These are phyloP conservation scores for Lobophora halterata DNA, from an alignment of 2,888 invertebrate species.

Conservation along the genomic window DNA sequence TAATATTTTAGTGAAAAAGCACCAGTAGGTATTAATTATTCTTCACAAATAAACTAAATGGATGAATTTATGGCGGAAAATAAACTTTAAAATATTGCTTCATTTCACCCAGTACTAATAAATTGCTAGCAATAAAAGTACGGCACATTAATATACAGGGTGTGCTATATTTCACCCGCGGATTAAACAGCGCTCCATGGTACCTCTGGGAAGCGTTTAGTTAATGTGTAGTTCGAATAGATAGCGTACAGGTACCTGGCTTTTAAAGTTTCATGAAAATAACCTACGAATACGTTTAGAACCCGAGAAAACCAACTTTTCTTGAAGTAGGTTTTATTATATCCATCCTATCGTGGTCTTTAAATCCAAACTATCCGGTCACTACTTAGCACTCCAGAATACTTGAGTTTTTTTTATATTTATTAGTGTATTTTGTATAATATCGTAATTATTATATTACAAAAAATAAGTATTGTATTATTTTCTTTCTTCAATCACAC, in stretches of 20 bases:
- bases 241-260: slow-evolving; percentile 1
- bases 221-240: slow-evolving; percentile 48
- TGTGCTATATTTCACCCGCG: slow-evolving; percentile 63
- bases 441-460: too few relatives aligned
- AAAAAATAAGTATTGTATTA: too few relatives aligned
- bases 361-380: too few relatives aligned
- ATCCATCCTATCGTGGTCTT: too few relatives aligned
- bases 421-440: too few relatives aligned
- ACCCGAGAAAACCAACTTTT: too few relatives aligned
- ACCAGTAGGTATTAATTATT: neutral
- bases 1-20: neutral
- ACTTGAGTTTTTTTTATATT: too few relatives aligned
- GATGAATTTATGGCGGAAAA: slow-evolving; percentile 12
- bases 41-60: slow-evolving; percentile 4
- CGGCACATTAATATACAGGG: slow-evolving; percentile 67
- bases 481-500: too few relatives aligned
- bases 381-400: too few relatives aligned
- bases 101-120: slow-evolving; percentile 48
- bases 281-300: too few relatives aligned
- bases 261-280: neutral
- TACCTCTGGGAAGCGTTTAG: slow-evolving; percentile 69
- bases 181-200: slow-evolving; percentile 65
- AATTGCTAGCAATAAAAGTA: slow-evolving; percentile 42
- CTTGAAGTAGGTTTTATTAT: too few relatives aligned
- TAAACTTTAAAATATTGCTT: slow-evolving; percentile 13